These are phyloP conservation scores for Synergus japonicus DNA, from an alignment of 2,888 invertebrate genomes.

Conservation along the genomic window DNA sequence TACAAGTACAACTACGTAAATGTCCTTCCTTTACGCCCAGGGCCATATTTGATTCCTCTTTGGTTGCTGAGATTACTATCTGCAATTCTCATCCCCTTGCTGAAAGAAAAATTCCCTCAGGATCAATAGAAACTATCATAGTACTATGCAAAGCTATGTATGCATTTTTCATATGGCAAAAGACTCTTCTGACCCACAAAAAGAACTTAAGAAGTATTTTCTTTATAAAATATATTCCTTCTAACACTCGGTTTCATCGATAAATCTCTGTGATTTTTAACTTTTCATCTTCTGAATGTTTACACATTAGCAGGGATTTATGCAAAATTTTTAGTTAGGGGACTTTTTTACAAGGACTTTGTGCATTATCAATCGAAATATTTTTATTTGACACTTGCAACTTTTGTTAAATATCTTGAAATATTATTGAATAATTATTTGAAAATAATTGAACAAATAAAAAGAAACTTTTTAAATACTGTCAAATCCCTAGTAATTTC, in stretches of 20 bases:
- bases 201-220: neutral
- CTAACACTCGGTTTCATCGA: too few relatives aligned
- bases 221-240: neutral
- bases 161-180: neutral
- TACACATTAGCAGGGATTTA: too few relatives aligned
- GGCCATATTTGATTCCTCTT: constrained; percentile 19
- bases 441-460: too few relatives aligned
- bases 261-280: too few relatives aligned
- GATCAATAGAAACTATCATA: neutral
- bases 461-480: too few relatives aligned
- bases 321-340: constrained; percentile 5
- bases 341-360: neutral
- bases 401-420: too few relatives aligned
- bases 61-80: constrained; percentile 21
- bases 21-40: neutral
- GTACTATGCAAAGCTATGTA: neutral
- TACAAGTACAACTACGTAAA: constrained; percentile 2
- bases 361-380: neutral
- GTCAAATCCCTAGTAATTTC: too few relatives aligned
- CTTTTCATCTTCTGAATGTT: too few relatives aligned
- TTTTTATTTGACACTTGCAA: too few relatives aligned
- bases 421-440: too few relatives aligned
- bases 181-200: neutral
- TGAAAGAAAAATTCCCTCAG: neutral
- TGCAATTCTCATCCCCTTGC: constrained; percentile 19